Evolutionary conservation across 1,140 invertebrate genomes (phyloP).

Genomic region (Drosophila nigrodunni): DNA sequence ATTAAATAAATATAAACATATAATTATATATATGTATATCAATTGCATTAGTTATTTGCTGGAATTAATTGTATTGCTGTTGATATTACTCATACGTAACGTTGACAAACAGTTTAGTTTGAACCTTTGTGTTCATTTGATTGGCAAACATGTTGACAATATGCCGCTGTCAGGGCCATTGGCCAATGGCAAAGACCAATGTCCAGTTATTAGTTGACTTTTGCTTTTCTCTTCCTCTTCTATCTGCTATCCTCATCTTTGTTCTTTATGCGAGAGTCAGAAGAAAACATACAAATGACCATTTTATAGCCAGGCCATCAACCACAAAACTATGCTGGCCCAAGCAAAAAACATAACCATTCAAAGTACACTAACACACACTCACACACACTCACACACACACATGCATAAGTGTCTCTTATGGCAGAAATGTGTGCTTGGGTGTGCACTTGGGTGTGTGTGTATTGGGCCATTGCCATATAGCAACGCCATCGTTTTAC

Average conservation of each 20-base stretch:
- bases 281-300: conserved; percentile 61
- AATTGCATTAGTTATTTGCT: background rate
- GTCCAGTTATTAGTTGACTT: conserved; percentile 63
- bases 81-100: conserved; percentile 57
- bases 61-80: background rate
- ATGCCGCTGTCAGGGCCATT: conserved; percentile 30
- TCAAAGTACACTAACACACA: conserved; percentile 1
- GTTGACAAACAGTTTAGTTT: conserved; percentile 17
- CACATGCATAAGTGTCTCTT: conserved; percentile 17
- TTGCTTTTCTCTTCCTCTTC: conserved; percentile 10
- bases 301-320: conserved; percentile 75
- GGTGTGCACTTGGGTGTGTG: conserved; percentile 33
- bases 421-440: background rate
- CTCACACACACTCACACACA: conserved; percentile 2
- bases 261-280: background rate
- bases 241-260: background rate
- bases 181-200: conserved; percentile 43
- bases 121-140: conserved; percentile 9
- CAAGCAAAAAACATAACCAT: conserved; percentile 61
- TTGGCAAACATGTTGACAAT: conserved; percentile 49
- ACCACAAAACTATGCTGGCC: conserved; percentile 66
- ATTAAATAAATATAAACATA: background rate
- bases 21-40: no score
- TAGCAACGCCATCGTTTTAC: conserved; percentile 54
- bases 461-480: conserved; percentile 64